Conservation (phyloP, 2,888 invertebrate species). For the Amiota mariae region DNA sequence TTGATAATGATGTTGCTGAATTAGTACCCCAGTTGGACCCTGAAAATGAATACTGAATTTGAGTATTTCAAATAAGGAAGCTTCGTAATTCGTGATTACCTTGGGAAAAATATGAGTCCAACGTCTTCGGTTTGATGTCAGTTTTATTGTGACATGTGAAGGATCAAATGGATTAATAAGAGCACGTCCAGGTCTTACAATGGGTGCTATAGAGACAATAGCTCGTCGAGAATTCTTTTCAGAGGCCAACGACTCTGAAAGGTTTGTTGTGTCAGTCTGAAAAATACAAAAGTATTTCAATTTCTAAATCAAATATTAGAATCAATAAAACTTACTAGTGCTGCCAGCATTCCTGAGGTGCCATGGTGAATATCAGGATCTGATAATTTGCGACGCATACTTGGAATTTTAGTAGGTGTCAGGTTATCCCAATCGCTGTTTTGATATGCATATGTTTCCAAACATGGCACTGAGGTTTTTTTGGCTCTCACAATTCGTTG, state of each 20-base stretch:
- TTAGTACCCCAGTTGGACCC: slow-evolving; percentile 91
- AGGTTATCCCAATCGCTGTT: slow-evolving; percentile 70
- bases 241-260: slow-evolving; percentile 71
- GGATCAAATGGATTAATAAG: slow-evolving; percentile 99
- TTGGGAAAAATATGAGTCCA: slow-evolving; percentile 99
- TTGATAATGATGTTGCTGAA: slow-evolving; percentile 95
- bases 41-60: slow-evolving; percentile 26
- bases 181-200: slow-evolving; percentile 85
- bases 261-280: slow-evolving; percentile 66
- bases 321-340: slow-evolving; percentile 58
- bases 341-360: slow-evolving; percentile 77
- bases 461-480: slow-evolving; percentile 83
- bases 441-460: slow-evolving; percentile 75
- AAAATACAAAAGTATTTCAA: slow-evolving; percentile 19
- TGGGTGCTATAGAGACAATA: slow-evolving; percentile 75
- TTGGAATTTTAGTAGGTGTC: slow-evolving; percentile 75
- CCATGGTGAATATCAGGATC: slow-evolving; percentile 91
- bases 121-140: slow-evolving; percentile 93
- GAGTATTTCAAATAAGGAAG: background rate
- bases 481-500: slow-evolving; percentile 81
- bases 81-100: slow-evolving; percentile 42
- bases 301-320: background rate
- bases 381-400: slow-evolving; percentile 85
- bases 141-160: slow-evolving; percentile 95
- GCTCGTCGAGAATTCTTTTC: slow-evolving; percentile 70